Base-by-base conservation (phyloP, 2,888 invertebrate species). In the Parochlus steinenii region DNA sequence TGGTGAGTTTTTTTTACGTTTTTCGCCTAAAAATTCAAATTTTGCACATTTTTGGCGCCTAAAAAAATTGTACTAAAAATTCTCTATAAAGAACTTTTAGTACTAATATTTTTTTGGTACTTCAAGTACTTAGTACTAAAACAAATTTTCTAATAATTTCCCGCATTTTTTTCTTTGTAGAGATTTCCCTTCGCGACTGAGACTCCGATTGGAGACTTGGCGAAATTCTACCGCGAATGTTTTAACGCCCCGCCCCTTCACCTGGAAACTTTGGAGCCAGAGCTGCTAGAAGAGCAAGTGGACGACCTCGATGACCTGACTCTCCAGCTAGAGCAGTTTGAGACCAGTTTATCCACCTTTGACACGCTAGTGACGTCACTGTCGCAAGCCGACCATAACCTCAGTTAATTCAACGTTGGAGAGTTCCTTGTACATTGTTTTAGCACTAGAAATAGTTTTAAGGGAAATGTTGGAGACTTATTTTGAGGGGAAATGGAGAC, bases 121-220 rank as follows among this genome's bases (percentile, higher is more conserved):
- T 33, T 28, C 4, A 26, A 15, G 33, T 19, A 6, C 2, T 11
- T 19, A 15, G 19, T 11, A 26, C 3, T 16, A 12, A n/a, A n/a
- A 31, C 4, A 25, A 7, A 10, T 17, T 23, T 24, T 24, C 23
- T 11, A 32, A 32, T 14, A 14, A 6, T 18, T 6, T 22, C 3
- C 38, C 35, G 16, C 34, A 24, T 39, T 32, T 12, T 39, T 39
- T 39, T 24, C 16, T 22, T 45, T 43, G 24, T 37, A 48, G 47
- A 53, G 55, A 34, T 60, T 59, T 39, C 61, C 61, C n/a, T 61
- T 61, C 40, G 61, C 61, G 29, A 54, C 53, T 27, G 52, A 52
- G 38, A 54, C 58, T 26, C 57, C 56, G 34, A 54, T 56, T 24
- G 56, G 54, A 27, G 61, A 61, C 41, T 47, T 61, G 43, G 59